phyloP scores from a whole-genome alignment of 2,113 vertebrate genomes.

The Sus scrofa region DNA sequence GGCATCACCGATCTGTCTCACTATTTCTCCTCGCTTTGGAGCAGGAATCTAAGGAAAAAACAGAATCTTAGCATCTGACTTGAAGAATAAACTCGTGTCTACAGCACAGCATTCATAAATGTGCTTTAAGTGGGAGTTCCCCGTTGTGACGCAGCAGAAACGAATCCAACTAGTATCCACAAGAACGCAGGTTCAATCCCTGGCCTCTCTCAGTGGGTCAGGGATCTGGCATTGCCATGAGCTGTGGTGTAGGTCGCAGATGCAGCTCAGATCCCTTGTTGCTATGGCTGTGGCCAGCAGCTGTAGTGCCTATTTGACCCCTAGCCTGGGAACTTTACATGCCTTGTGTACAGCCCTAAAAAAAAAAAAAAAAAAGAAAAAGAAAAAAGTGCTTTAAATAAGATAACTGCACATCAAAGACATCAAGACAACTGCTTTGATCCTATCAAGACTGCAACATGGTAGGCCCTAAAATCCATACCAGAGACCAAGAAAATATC shows the following conservation, averaged over 20 bases:
- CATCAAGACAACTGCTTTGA: neutral
- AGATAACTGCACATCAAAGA: neutral
- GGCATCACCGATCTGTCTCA: constrained; percentile 97
- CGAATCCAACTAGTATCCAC: too few species aligned
- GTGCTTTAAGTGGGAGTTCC: accelerated
- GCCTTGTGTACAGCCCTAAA: too few species aligned
- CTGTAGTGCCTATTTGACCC: too few species aligned
- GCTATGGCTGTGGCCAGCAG: too few species aligned
- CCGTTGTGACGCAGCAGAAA: too few species aligned
- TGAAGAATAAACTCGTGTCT: neutral
- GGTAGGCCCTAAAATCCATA: neutral
- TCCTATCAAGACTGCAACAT: neutral
- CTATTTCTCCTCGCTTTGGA: constrained; percentile 97
- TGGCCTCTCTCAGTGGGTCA: too few species aligned
- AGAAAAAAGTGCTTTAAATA: neutral
- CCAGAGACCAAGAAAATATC: neutral
- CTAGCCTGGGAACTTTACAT: too few species aligned
- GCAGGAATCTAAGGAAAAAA: constrained; percentile 92
- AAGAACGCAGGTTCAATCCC: too few species aligned
- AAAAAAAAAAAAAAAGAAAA: too few species aligned
- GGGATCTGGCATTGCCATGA: too few species aligned
- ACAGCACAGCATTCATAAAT: neutral
- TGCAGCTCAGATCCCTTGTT: too few species aligned
- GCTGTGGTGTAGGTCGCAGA: too few species aligned
- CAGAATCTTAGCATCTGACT: neutral